These are phyloP conservation scores for Pachycephala philippinensis DNA, from an alignment of 2,113 vertebrate species.

Conservation along the genomic window DNA sequence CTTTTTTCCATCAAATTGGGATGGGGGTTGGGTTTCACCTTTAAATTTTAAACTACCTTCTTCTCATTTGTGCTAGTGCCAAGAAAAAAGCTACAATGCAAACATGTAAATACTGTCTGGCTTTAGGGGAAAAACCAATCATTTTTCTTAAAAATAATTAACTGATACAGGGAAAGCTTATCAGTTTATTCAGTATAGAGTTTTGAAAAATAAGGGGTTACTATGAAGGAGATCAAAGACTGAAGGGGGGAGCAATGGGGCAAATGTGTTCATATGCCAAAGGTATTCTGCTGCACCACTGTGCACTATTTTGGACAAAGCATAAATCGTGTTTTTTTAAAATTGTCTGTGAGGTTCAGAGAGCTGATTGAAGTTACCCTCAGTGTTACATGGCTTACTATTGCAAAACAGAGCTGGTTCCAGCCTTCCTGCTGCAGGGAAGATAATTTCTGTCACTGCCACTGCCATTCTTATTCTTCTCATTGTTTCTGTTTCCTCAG, in stretches of 20 bases:
- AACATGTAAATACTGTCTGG: neutral
- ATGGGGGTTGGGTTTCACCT: neutral
- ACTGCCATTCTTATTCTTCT: neutral
- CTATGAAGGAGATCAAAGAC: neutral
- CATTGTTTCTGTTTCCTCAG: slow-evolving; percentile 1
- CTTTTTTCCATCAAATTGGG: neutral
- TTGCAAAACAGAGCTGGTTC: neutral
- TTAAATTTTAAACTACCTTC: neutral
- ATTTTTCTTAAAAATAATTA: neutral
- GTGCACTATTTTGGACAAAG: neutral
- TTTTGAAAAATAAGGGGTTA: neutral
- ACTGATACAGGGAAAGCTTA: neutral
- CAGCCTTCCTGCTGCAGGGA: neutral
- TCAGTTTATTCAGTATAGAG: neutral
- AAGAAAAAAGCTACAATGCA: neutral
- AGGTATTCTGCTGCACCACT: neutral
- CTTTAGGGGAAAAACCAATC: neutral
- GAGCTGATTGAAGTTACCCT: neutral
- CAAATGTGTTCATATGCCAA: neutral
- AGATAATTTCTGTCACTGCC: neutral
- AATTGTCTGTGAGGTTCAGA: neutral
- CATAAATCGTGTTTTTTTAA: neutral
- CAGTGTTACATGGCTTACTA: neutral
- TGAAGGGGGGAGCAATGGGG: neutral
- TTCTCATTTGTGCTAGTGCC: neutral